These are phyloP conservation scores for Dryoscopus gambensis DNA, from an alignment of 2,113 vertebrate species.

Conservation along the genomic window DNA sequence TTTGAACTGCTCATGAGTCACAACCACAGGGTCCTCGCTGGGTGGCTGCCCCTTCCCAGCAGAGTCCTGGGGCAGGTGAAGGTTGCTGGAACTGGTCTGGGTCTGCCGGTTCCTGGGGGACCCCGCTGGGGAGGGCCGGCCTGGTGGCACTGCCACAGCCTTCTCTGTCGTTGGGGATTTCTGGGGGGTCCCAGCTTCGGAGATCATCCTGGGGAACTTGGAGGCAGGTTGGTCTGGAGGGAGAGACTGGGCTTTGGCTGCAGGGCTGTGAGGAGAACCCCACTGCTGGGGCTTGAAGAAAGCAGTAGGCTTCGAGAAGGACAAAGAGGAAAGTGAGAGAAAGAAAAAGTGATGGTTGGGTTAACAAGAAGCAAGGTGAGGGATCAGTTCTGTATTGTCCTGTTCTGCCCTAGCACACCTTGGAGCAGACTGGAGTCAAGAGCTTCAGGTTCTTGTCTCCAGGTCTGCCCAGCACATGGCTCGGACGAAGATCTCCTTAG, in stretches of 20 bases:
- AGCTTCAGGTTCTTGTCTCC: background rate
- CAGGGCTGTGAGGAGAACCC: slow-evolving; percentile 55
- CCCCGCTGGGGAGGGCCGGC: slow-evolving; percentile 88
- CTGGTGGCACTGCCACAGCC: slow-evolving; percentile 54
- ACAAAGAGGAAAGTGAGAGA: background rate
- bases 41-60: slow-evolving; percentile 68
- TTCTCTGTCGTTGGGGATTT: slow-evolving; percentile 50
- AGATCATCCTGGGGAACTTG: slow-evolving; percentile 56
- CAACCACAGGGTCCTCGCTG: slow-evolving; percentile 82
- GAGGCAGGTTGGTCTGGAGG: slow-evolving; percentile 65
- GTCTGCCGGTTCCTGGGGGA: slow-evolving; percentile 87
- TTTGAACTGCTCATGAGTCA: slow-evolving; percentile 97
- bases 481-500: background rate
- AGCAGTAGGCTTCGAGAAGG: slow-evolving; percentile 48
- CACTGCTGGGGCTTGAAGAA: slow-evolving; percentile 69
- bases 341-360: background rate
- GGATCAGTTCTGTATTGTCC: background rate
- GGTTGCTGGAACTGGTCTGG: slow-evolving; percentile 88
- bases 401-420: background rate
- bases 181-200: slow-evolving; percentile 64
- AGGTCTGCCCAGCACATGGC: background rate
- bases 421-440: background rate
- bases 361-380: background rate
- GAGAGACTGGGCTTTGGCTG: slow-evolving; percentile 77
- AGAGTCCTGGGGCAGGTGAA: slow-evolving; percentile 81